A percentile compares a stretch with the other conserved stretches of the same genome.
These are phyloP conservation scores for Geodia barretti DNA, from an alignment of 37 sponge, comb jelly and placozoan genomes.

Conservation along the genomic window DNA sequence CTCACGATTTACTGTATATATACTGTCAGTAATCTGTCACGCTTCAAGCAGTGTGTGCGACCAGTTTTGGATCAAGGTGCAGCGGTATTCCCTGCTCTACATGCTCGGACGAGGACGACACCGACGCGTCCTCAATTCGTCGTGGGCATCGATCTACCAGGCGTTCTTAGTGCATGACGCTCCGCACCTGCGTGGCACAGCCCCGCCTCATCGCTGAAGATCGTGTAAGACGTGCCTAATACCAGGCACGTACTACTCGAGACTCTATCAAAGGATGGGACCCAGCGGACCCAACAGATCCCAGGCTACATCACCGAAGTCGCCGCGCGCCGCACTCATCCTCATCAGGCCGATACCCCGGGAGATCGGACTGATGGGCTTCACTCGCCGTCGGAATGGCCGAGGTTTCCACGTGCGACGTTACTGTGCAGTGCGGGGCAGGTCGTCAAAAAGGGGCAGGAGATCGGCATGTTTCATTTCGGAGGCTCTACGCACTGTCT, in stretches of 20 bases:
- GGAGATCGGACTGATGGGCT: constrained; percentile 30
- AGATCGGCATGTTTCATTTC: constrained; percentile 44
- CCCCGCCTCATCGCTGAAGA: neutral
- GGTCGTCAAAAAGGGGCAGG: constrained; percentile 31
- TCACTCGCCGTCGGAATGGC: constrained; percentile 43
- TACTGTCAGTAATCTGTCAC: too few species aligned
- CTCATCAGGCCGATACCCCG: constrained; percentile 19
- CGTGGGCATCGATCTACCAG: neutral
- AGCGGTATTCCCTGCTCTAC: constrained; percentile 29
- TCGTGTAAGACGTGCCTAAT: neutral
- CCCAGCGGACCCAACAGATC: neutral
- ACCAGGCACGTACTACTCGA: neutral
- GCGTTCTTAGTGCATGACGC: neutral
- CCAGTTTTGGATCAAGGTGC: constrained; percentile 28
- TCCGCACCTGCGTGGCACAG: too few species aligned
- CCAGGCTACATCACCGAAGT: constrained; percentile 23
- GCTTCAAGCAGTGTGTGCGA: too few species aligned
- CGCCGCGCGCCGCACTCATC: constrained; percentile 25
- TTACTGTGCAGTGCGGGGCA: constrained; percentile 18
- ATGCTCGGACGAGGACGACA: constrained; percentile 29
- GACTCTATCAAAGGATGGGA: too few species aligned
- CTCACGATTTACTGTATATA: too few species aligned
- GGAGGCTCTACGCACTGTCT: constrained; percentile 44
- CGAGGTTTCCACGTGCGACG: constrained; percentile 38
- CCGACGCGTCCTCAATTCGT: neutral